A percentile compares a stretch with the other conserved stretches of the same genome.
Evolutionary conservation across 2,888 invertebrate genomes (phyloP).

Genomic region (Macaria liturata): DNA sequence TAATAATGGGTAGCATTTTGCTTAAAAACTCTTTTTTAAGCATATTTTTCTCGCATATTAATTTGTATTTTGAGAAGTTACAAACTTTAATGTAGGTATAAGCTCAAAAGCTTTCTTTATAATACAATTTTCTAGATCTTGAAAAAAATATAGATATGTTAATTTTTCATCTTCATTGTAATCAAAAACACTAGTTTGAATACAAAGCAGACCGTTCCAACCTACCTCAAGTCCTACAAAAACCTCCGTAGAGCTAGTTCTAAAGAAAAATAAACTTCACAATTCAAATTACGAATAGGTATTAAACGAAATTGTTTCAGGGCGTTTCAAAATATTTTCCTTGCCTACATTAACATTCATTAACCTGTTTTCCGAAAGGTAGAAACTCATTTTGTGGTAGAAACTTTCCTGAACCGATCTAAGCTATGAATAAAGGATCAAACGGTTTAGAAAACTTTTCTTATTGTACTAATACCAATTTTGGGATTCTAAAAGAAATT

Average conservation of each 20-base stretch:
- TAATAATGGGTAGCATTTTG: too few species aligned
- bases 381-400: slow-evolving; percentile 24
- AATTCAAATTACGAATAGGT: slow-evolving; percentile 11
- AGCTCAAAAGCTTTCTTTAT: too few species aligned
- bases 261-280: slow-evolving; percentile 7
- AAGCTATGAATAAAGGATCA: slow-evolving; percentile 22
- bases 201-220: too few species aligned
- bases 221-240: too few species aligned
- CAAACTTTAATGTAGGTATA: too few species aligned
- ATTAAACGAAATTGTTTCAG: slow-evolving; percentile 24
- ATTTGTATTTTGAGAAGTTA: too few species aligned
- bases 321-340: slow-evolving; percentile 24
- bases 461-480: slow-evolving; percentile 12
- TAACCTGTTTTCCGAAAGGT: slow-evolving; percentile 22
- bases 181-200: too few species aligned
- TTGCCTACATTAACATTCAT: slow-evolving; percentile 27
- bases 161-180: too few species aligned
- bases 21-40: too few species aligned
- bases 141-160: too few species aligned
- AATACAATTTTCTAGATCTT: too few species aligned
- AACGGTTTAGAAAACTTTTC: slow-evolving; percentile 17
- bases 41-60: too few species aligned
- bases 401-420: slow-evolving; percentile 15
- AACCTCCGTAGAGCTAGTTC: background rate
- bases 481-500: slow-evolving; percentile 9